A percentile compares a stretch with the other conserved stretches of the same genome.
phyloP scores from a whole-genome alignment of 2,113 vertebrate species.

The Alectura lathami region DNA sequence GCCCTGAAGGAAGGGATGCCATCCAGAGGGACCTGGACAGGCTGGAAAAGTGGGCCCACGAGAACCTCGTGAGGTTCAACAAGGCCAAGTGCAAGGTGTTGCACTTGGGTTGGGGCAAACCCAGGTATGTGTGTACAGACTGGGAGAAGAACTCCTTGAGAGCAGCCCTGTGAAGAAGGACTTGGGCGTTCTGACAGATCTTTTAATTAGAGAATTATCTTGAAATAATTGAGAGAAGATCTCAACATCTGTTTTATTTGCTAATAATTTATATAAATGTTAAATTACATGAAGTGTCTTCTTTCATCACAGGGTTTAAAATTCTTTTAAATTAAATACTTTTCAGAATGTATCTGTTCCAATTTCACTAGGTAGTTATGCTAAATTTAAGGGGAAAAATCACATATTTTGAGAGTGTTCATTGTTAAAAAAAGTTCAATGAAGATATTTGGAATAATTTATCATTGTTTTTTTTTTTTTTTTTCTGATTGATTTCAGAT shows the following conservation, averaged over 20 bases:
- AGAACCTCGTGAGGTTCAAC: too few relatives aligned
- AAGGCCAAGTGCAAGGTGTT: too few relatives aligned
- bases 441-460: neutral
- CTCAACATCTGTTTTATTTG: neutral
- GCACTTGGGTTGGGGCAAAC: too few relatives aligned
- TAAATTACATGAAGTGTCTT: neutral
- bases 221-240: neutral
- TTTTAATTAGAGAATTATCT: neutral
- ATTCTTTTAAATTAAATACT: neutral
- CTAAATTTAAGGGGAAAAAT: neutral
- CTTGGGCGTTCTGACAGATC: neutral
- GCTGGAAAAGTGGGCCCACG: too few relatives aligned
- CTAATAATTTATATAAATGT: neutral
- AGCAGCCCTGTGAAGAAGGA: too few relatives aligned
- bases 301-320: neutral
- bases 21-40: too few relatives aligned
- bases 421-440: neutral
- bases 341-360: neutral
- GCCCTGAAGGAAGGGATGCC: too few relatives aligned
- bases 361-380: neutral
- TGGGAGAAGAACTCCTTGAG: too few relatives aligned
- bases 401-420: neutral
- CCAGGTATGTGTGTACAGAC: too few relatives aligned
- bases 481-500: neutral
- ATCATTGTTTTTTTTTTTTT: neutral